phyloP scores from a whole-genome alignment of 2,113 vertebrate species.

The Fukomys damarensis region DNA sequence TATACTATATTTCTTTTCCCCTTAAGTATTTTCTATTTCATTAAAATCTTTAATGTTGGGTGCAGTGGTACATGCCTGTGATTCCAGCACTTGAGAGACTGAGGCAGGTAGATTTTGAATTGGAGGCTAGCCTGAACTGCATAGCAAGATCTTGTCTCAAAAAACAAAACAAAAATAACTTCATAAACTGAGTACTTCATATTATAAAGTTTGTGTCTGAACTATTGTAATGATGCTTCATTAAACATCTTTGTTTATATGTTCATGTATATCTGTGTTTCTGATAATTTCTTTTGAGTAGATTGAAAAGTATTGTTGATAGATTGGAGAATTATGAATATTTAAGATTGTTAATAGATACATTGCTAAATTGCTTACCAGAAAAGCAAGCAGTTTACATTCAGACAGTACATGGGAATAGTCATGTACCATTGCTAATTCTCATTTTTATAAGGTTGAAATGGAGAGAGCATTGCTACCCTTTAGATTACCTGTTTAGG shows the following conservation, averaged over 20 bases:
- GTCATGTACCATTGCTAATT: background rate
- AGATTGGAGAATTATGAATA: background rate
- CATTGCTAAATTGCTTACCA: background rate
- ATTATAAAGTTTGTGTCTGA: background rate
- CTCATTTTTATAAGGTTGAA: background rate
- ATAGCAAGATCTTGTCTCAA: background rate
- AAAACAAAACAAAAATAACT: background rate
- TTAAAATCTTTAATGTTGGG: background rate
- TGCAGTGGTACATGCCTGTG: background rate
- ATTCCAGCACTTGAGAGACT: background rate
- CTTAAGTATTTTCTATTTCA: conserved; percentile 29
- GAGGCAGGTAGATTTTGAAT: background rate
- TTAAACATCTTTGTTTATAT: background rate
- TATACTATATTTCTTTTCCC: background rate
- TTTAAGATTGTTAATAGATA: conserved; percentile 28
- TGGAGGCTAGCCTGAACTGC: background rate
- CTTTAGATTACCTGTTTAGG: background rate
- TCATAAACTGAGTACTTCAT: background rate
- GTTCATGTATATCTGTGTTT: background rate
- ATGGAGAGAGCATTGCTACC: background rate
- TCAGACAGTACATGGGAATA: background rate
- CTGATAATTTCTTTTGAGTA: conserved; percentile 30
- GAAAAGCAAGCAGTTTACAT: background rate
- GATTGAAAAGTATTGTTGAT: conserved; percentile 33
- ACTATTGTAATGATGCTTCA: conserved; percentile 19